Base-by-base conservation (phyloP, 2,113 vertebrate species). In the Plotosus lineatus region DNA sequence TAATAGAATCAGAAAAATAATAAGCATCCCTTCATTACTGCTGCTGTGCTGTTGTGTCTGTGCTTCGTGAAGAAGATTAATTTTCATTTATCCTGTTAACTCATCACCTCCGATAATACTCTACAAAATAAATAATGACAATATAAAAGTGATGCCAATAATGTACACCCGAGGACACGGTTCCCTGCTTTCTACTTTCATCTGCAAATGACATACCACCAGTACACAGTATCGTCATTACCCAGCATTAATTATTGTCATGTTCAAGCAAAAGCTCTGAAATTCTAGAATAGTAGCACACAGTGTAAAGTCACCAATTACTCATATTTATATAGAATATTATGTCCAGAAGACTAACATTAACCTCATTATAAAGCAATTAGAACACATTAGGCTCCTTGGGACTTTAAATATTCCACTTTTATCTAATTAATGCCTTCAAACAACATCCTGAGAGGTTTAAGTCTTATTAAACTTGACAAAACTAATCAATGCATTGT, bases 321-420 rank as follows among this genome's bases (percentile, higher is more conserved):
- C 50, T 72, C 44, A 72, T 31, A 48, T 71, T 48, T 48, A 26
- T 48, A 19, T 48, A 26, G 15, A 28, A 72, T 48, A 72, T 72
- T 72, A 72, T 72, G 68, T 72, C 68, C 68, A 72, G 44, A 72
- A 50, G 68, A 72, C 44, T 44, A 50, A 72, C 68, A 50, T 72
- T 72, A 72, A 72, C 68, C 68, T 72, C 68, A 72, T 72, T 72
- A 72, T 15, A 50, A 72, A 72, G 68, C 68, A 72, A 72, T 72
- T 72, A 72, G 68, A 72, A 72, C 68, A 72, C 68, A 72, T 50
- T 33, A 50, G 44, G 44, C 19, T 46, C 68, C 68, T 26, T 50
- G 42, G 42, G 68, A 72, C 68, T 50, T 50, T 33, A 8, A 31
- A 48, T 44, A 50, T 72, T 72, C 44, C 44, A 72, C 26, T 72